Percentiles rank a stretch among this genome's conserved stretches.
Conservation (phyloP, 1,140 invertebrate genomes). For the Pseudomyrmex gracilis region DNA sequence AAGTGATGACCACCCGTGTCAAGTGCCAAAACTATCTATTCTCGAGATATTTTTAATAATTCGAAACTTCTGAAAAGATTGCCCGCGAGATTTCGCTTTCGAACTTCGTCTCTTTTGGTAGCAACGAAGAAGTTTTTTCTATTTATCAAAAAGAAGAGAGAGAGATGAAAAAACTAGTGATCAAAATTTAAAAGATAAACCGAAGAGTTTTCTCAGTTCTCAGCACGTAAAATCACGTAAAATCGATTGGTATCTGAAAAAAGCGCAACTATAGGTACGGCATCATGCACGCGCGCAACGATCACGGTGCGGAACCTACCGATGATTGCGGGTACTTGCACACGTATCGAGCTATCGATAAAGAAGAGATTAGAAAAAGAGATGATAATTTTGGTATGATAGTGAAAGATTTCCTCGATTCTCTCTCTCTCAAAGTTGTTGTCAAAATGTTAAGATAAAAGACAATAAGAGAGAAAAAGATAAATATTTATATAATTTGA, state of each 20-base stretch:
- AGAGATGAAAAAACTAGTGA: background rate
- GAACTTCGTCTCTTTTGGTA: slow-evolving; percentile 47
- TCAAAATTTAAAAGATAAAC: background rate
- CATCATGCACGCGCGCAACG: background rate
- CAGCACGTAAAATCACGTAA: background rate
- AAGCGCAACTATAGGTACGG: background rate
- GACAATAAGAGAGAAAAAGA: too few relatives aligned
- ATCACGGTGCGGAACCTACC: slow-evolving; percentile 42
- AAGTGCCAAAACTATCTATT: slow-evolving; percentile 74
- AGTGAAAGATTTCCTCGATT: too few relatives aligned
- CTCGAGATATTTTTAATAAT: slow-evolving; percentile 80
- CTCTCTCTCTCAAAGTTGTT: too few relatives aligned
- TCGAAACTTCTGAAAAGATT: slow-evolving; percentile 75
- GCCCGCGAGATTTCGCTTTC: slow-evolving; percentile 34
- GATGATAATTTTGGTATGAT: background rate
- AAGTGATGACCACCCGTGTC: slow-evolving; percentile 79
- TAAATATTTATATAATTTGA: too few relatives aligned
- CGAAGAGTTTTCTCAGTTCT: background rate
- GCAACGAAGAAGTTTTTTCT: slow-evolving; percentile 49
- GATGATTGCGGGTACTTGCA: slow-evolving; percentile 17
- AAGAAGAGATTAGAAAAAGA: slow-evolving; percentile 32
- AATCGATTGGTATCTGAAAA: background rate
- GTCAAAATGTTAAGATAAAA: too few relatives aligned
- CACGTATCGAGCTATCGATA: slow-evolving; percentile 8
- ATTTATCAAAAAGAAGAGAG: slow-evolving; percentile 18